A percentile compares a stretch with the other conserved stretches of the same genome.
These are phyloP conservation scores for Gopherus evgoodei DNA, from an alignment of 2,113 vertebrate species.

Conservation along the genomic window DNA sequence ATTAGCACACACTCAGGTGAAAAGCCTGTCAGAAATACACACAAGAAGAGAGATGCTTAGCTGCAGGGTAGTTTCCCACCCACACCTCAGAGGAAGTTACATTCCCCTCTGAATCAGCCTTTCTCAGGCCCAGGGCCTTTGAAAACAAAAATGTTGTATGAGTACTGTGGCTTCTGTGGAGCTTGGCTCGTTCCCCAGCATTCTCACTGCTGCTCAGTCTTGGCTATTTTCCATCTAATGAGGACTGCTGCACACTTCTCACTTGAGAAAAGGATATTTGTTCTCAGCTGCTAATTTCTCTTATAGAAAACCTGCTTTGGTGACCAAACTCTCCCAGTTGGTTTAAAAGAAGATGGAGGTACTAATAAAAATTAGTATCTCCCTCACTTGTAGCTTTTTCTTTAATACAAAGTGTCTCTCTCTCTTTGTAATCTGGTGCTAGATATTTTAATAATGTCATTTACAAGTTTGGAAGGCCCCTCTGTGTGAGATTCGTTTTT, in stretches of 20 bases:
- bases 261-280: background rate
- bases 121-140: background rate
- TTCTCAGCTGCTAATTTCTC: background rate
- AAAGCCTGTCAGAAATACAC: background rate
- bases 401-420: background rate
- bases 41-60: background rate
- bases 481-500: rapidly evolving
- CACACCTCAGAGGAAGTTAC: background rate
- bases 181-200: background rate
- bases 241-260: background rate
- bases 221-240: background rate
- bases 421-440: background rate
- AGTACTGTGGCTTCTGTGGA: background rate
- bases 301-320: background rate
- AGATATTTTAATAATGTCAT: rapidly evolving
- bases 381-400: background rate
- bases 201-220: background rate
- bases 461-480: background rate
- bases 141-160: background rate
- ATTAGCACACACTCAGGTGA: background rate
- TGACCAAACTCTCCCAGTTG: background rate
- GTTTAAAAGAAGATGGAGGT: background rate
- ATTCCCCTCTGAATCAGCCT: background rate
- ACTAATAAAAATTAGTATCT: background rate
- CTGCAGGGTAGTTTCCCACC: background rate